phyloP scores from a whole-genome alignment of 2,113 vertebrate species.

The Hydrolagus affinis region DNA sequence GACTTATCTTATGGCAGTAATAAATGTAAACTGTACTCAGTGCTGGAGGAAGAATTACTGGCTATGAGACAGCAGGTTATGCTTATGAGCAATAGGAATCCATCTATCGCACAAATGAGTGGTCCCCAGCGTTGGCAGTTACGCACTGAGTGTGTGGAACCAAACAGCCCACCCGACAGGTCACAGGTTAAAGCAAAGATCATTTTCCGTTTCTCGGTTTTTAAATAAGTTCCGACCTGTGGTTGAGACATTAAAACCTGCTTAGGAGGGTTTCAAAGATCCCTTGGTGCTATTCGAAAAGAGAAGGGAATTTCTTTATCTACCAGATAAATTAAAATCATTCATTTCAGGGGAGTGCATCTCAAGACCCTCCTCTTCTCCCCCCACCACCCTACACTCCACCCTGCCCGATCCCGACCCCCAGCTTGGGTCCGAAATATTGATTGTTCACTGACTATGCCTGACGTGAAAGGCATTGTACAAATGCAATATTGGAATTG shows the following conservation, averaged over 20 bases:
- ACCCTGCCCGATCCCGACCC: too few species aligned
- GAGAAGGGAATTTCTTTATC: neutral
- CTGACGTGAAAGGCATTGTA: neutral
- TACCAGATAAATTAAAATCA: neutral
- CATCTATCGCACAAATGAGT: constrained; percentile 14
- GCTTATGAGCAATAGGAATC: constrained; percentile 19
- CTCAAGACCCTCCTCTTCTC: too few species aligned
- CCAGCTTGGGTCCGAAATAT: too few species aligned
- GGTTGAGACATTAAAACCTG: neutral
- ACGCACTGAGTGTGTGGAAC: neutral
- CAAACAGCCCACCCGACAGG: neutral
- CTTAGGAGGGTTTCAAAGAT: neutral
- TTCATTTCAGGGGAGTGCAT: neutral
- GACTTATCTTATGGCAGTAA: constrained; percentile 13
- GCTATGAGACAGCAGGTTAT: constrained; percentile 22
- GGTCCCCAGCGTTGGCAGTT: neutral
- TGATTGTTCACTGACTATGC: neutral
- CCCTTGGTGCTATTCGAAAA: neutral
- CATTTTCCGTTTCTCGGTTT: neutral
- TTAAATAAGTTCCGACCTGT: too few species aligned
- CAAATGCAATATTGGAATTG: neutral
- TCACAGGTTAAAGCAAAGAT: neutral
- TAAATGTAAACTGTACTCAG: constrained; percentile 25
- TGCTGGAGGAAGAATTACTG: constrained; percentile 19
- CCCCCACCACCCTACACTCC: too few species aligned